These are phyloP conservation scores for Drosophila niveifrons DNA, from an alignment of 2,888 invertebrate species.

Conservation along the genomic window DNA sequence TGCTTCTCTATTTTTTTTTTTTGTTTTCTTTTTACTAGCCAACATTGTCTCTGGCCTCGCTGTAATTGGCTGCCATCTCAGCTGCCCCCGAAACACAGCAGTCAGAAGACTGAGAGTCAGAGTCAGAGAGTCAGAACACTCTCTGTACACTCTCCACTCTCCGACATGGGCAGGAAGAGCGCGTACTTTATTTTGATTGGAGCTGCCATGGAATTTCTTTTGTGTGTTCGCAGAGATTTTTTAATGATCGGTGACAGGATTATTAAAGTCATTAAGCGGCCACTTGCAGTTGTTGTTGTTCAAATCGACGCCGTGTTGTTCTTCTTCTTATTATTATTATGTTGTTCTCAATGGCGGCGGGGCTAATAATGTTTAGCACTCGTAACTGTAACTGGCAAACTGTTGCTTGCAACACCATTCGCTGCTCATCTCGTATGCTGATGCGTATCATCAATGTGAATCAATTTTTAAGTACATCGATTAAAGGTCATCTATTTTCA, in stretches of 20 bases:
- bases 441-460: constrained; percentile 35
- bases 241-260: constrained; percentile 81
- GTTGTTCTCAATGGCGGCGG: constrained; percentile 55
- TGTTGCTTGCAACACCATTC: constrained; percentile 28
- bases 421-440: constrained; percentile 49
- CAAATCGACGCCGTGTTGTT: constrained; percentile 8
- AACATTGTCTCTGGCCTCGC: constrained; percentile 64
- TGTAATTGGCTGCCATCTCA: constrained; percentile 56
- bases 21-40: constrained; percentile 22
- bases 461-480: neutral
- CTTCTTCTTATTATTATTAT: constrained; percentile 6
- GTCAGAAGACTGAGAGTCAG: neutral
- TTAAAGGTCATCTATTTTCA: neutral
- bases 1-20: neutral
- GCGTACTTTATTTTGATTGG: constrained; percentile 81
- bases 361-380: constrained; percentile 64
- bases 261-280: constrained; percentile 78
- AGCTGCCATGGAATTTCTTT: constrained; percentile 81
- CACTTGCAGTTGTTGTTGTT: constrained; percentile 42
- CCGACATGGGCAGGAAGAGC: constrained; percentile 71
- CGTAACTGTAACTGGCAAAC: constrained; percentile 68
- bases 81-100: constrained; percentile 35
- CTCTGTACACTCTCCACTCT: neutral
- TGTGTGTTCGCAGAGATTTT: constrained; percentile 77
- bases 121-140: neutral